phyloP scores from a whole-genome alignment of 1,140 invertebrate genomes.

The honey bee (Apis mellifera) region DNA sequence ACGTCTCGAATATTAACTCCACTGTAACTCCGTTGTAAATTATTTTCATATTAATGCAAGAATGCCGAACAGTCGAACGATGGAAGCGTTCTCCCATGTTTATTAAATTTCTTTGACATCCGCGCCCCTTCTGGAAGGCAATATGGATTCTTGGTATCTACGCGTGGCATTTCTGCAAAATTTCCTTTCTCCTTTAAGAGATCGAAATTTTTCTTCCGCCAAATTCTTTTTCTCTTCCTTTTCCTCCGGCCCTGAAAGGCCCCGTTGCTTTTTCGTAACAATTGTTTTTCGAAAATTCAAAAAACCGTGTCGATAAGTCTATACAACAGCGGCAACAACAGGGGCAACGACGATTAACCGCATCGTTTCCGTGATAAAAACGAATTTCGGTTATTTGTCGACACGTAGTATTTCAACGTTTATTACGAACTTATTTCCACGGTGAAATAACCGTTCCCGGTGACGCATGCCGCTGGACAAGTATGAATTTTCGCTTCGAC shows the following conservation, averaged over 20 bases:
- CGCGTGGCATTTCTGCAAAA: conserved; percentile 1
- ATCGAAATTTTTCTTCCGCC: neutral
- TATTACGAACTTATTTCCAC: conserved; percentile 11
- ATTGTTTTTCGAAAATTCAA: neutral
- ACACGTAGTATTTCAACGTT: conserved; percentile 25
- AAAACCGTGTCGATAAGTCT: neutral
- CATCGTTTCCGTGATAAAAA: conserved; percentile 1
- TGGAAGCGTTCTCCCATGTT: conserved; percentile 53
- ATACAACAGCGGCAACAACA: no score
- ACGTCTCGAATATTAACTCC: conserved; percentile 42
- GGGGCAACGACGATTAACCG: neutral
- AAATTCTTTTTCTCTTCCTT: neutral
- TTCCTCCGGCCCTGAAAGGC: no score
- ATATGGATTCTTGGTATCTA: conserved; percentile 29
- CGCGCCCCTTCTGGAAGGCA: conserved; percentile 18
- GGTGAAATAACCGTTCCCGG: neutral
- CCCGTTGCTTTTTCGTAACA: no score
- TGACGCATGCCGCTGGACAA: neutral
- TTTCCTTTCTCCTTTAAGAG: neutral
- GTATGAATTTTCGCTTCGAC: conserved; percentile 11
- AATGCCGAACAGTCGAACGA: conserved; percentile 50
- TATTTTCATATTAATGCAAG: conserved; percentile 61
- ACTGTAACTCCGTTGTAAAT: conserved; percentile 41
- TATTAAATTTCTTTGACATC: conserved; percentile 68
- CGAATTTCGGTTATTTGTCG: conserved; percentile 15